Evolutionary conservation across 2,888 invertebrate genomes (phyloP).

Genomic region (Heliconius sara): DNA sequence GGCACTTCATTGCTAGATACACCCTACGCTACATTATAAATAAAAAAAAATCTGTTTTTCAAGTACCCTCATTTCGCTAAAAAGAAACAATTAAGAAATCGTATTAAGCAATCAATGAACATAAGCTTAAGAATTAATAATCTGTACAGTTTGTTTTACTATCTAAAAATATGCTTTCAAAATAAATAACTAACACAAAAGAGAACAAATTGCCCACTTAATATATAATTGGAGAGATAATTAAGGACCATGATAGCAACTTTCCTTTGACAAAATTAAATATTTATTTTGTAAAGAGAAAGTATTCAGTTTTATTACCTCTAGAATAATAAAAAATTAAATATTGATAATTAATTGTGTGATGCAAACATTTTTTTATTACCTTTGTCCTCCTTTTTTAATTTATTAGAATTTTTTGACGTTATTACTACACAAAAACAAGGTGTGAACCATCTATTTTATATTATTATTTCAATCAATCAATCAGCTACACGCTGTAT

Average conservation of each 20-base stretch:
- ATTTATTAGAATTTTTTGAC: too few relatives aligned
- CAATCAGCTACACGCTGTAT: too few relatives aligned
- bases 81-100: neutral
- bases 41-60: neutral
- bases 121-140: slow-evolving; percentile 3
- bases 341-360: too few relatives aligned
- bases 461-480: too few relatives aligned
- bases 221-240: slow-evolving; percentile 24
- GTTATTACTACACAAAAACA: too few relatives aligned
- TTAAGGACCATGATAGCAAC: slow-evolving; percentile 27
- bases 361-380: too few relatives aligned
- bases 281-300: slow-evolving; percentile 1
- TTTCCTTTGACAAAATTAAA: slow-evolving; percentile 19
- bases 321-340: too few relatives aligned
- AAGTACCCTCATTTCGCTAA: neutral
- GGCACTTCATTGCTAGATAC: too few relatives aligned
- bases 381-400: too few relatives aligned
- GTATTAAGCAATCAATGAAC: slow-evolving; percentile 10
- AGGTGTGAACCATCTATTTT: too few relatives aligned
- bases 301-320: neutral
- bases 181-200: slow-evolving; percentile 23
- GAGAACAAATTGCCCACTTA: slow-evolving; percentile 20
- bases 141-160: slow-evolving; percentile 5
- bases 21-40: neutral
- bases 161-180: neutral